Evolutionary conservation across 2,113 vertebrate species (phyloP).

Genomic region (Tricholaema leucomelas): DNA sequence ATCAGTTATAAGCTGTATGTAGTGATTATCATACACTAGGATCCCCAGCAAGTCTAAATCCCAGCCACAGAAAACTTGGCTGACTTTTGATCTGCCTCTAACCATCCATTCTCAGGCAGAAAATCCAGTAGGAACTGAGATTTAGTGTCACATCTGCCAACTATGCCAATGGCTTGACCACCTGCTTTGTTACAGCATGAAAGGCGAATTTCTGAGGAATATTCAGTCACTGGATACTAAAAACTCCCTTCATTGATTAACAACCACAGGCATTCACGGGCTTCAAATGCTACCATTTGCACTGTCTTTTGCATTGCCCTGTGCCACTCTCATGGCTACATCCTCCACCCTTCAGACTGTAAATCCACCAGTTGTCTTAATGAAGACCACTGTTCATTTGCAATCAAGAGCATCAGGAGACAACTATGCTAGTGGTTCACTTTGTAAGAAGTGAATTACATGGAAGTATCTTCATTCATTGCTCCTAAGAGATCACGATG

Average conservation of each 20-base stretch:
- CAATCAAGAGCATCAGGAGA: not conserved
- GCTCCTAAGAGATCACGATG: not conserved
- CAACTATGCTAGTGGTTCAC: not conserved
- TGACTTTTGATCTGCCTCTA: not conserved
- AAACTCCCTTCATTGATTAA: not conserved
- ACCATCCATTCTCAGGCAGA: not conserved
- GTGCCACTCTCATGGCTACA: not conserved
- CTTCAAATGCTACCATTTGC: not conserved
- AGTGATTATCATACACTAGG: not conserved
- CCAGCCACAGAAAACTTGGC: not conserved
- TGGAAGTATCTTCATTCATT: not conserved
- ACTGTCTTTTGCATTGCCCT: not conserved
- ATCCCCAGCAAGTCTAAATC: not conserved
- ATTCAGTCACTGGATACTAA: not conserved
- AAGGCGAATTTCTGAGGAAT: not conserved
- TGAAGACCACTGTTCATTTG: accelerated
- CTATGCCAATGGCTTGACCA: not conserved
- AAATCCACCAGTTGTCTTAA: not conserved
- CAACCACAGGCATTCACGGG: not conserved
- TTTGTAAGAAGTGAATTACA: not conserved
- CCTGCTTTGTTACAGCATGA: not conserved
- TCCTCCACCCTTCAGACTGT: not conserved
- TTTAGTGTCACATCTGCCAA: not conserved
- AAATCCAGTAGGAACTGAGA: not conserved
- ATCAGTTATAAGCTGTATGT: not conserved